These are phyloP conservation scores for Thaumatotibia leucotreta DNA, from an alignment of 1,140 invertebrate species.

Conservation along the genomic window DNA sequence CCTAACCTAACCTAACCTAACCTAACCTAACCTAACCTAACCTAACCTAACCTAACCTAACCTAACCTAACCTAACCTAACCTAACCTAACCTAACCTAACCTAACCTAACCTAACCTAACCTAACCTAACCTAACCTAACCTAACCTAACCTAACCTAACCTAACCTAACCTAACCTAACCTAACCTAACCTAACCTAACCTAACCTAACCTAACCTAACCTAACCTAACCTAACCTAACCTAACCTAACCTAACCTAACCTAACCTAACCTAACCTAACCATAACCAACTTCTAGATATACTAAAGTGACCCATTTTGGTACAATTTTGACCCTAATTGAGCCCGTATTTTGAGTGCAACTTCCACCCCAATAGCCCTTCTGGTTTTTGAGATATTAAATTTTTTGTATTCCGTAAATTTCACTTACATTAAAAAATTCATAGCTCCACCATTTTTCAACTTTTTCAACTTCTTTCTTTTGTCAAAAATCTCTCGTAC, in stretches of 20 bases:
- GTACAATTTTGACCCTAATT: too few relatives aligned
- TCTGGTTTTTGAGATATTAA: too few relatives aligned
- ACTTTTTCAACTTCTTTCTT: too few relatives aligned
- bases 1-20: conserved; percentile 16
- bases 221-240: conserved; percentile 35
- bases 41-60: conserved; percentile 16
- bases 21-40: conserved; percentile 16
- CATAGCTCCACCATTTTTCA: too few relatives aligned
- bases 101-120: conserved; percentile 19
- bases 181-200: conserved; percentile 34
- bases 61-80: conserved; percentile 13
- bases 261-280: conserved; percentile 41
- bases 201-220: conserved; percentile 43
- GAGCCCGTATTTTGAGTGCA: too few relatives aligned
- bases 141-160: conserved; percentile 25
- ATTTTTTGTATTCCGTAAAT: too few relatives aligned
- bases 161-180: conserved; percentile 28
- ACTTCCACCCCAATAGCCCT: too few relatives aligned
- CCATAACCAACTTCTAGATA: conserved; percentile 49
- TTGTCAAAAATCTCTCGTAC: too few relatives aligned
- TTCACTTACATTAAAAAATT: too few relatives aligned
- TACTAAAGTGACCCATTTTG: conserved; percentile 51
- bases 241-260: conserved; percentile 27
- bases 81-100: conserved; percentile 13
- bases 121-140: conserved; percentile 17